Evolutionary conservation across 1,140 invertebrate species (phyloP).

Genomic region (Plutomurus gul): DNA sequence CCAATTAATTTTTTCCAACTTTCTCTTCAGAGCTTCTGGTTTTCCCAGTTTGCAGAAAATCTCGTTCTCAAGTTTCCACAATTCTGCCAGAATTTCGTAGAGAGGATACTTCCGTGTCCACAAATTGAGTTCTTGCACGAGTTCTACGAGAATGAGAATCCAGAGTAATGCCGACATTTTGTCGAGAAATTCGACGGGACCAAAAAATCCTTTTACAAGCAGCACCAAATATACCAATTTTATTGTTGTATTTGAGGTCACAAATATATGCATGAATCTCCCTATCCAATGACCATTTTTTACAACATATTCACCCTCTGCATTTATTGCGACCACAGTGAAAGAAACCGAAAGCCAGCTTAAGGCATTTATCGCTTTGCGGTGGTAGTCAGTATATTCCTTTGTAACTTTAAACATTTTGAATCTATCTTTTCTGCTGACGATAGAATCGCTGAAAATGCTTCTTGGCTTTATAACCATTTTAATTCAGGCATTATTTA

Average conservation of each 20-base stretch:
- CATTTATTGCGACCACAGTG: neutral
- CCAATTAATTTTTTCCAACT: neutral
- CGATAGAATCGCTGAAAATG: no score
- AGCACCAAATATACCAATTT: slow-evolving; percentile 22
- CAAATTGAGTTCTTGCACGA: slow-evolving; percentile 16
- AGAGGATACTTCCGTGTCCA: slow-evolving; percentile 19
- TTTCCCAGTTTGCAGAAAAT: slow-evolving; percentile 1
- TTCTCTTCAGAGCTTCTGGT: neutral
- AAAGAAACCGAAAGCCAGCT: slow-evolving; percentile 11
- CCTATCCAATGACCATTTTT: neutral
- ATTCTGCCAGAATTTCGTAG: neutral
- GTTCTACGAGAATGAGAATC: slow-evolving; percentile 30
- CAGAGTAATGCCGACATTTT: slow-evolving; percentile 25
- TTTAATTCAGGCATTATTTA: no score
- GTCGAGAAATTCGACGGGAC: slow-evolving; percentile 29
- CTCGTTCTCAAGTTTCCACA: slow-evolving; percentile 31
- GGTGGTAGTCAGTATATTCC: slow-evolving; percentile 25
- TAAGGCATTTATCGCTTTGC: neutral
- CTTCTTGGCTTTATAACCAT: no score
- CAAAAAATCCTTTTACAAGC: neutral
- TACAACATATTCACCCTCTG: neutral
- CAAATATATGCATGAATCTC: neutral
- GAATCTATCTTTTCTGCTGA: no score
- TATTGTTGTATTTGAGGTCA: neutral
- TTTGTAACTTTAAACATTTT: neutral